These are phyloP conservation scores for Apostichopus japonicus DNA, from an alignment of 35 echinoderm and acorn worm species.

Conservation along the genomic window DNA sequence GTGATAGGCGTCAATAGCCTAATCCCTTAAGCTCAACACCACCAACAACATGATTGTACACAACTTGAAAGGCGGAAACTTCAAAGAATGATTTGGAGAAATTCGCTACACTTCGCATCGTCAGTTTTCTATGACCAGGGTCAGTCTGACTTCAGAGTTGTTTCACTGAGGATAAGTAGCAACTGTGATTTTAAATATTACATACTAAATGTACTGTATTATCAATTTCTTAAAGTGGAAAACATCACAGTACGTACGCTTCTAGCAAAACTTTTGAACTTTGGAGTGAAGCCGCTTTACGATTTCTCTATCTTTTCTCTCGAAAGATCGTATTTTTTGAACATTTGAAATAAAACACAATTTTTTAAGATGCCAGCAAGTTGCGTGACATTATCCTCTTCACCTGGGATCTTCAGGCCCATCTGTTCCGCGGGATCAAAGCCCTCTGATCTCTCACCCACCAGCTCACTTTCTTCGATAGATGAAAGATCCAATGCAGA, in stretches of 20 bases:
- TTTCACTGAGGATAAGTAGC: too few species aligned
- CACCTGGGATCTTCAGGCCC: not conserved
- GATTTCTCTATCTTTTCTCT: too few species aligned
- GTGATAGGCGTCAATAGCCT: slow-evolving; percentile 28
- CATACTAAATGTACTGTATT: too few species aligned
- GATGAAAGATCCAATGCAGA: slow-evolving; percentile 3
- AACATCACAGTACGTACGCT: too few species aligned
- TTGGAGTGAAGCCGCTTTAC: too few species aligned
- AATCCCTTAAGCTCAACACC: slow-evolving; percentile 16
- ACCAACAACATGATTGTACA: too few species aligned
- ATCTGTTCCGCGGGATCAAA: not conserved
- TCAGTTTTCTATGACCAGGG: not conserved
- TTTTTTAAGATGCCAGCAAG: not conserved
- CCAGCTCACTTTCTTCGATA: not conserved
- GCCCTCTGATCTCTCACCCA: not conserved
- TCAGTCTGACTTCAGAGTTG: too few species aligned
- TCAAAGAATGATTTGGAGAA: not conserved
- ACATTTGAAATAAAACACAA: not conserved
- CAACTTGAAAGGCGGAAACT: not conserved
- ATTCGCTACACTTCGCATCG: not conserved
- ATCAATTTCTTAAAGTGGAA: too few species aligned
- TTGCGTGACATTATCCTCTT: slow-evolving; percentile 7
- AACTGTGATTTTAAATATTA: too few species aligned
- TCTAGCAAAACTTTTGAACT: too few species aligned
- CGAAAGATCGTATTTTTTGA: too few species aligned